These are phyloP conservation scores for Nasonovia ribisnigri DNA, from an alignment of 2,888 invertebrate species.

Conservation along the genomic window DNA sequence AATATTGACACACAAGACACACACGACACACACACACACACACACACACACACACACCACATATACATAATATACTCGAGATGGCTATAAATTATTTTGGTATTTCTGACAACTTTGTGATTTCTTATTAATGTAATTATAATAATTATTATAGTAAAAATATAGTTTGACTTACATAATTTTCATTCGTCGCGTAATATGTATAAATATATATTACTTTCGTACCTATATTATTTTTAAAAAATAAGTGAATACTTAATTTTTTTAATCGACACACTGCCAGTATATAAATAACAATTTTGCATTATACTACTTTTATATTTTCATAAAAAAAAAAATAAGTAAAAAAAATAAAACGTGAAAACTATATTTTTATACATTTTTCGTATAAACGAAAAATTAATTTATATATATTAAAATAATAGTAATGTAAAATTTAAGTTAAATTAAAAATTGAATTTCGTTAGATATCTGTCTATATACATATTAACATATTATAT, in stretches of 20 bases:
- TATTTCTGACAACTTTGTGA: constrained; percentile 55
- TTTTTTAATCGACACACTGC: constrained; percentile 63
- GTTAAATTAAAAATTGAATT: constrained; percentile 41
- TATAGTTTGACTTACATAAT: constrained; percentile 39
- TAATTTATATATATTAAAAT: constrained; percentile 43
- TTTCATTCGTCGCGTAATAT: constrained; percentile 43
- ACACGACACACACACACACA: background rate
- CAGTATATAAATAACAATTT: constrained; percentile 63
- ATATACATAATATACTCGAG: constrained; percentile 11
- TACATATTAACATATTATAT: background rate
- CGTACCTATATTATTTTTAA: constrained; percentile 53
- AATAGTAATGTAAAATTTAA: constrained; percentile 45
- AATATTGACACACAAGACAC: background rate
- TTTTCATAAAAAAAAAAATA: constrained; percentile 63
- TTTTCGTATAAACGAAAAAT: constrained; percentile 36
- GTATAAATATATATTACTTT: constrained; percentile 52
- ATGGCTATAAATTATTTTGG: constrained; percentile 57
- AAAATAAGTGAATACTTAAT: constrained; percentile 63
- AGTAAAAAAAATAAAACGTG: constrained; percentile 40
- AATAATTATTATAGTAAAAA: constrained; percentile 35
- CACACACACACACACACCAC: background rate
- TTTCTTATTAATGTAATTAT: constrained; percentile 46
- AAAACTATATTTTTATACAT: constrained; percentile 63
- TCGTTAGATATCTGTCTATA: background rate
- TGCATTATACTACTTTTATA: constrained; percentile 65